phyloP scores from a whole-genome alignment of 2,888 invertebrate species.

The Prionchulus punctatus region DNA sequence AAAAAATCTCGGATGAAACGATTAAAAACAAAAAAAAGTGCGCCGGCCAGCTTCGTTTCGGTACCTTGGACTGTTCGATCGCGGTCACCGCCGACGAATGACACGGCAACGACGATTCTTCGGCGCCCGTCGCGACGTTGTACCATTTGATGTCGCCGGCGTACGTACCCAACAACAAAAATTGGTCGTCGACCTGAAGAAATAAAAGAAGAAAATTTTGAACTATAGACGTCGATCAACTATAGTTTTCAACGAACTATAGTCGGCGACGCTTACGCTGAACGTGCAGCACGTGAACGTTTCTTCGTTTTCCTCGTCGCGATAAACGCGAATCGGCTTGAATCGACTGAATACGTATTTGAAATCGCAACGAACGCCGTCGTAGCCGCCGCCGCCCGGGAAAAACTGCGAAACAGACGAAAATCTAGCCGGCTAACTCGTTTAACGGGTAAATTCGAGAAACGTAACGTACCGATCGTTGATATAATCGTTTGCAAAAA shows the following conservation, averaged over 20 bases:
- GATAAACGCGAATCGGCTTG: conserved; percentile 51
- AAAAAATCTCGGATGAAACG: neutral
- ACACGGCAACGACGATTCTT: conserved; percentile 59
- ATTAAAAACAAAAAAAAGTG: conserved; percentile 5
- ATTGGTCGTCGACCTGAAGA: conserved; percentile 45
- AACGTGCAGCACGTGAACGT: conserved; percentile 59
- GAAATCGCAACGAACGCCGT: conserved; percentile 53
- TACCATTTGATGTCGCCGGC: conserved; percentile 75
- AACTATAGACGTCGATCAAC: neutral
- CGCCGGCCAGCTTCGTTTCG: too few relatives aligned
- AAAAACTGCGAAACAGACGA: conserved; percentile 29
- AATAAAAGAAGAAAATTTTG: neutral
- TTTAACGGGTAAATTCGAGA: too few relatives aligned
- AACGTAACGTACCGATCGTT: conserved; percentile 37
- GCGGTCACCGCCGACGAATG: conserved; percentile 73
- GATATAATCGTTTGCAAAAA: conserved; percentile 48
- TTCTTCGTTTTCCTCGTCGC: conserved; percentile 49
- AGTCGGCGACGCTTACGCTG: conserved; percentile 33
- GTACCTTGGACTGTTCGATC: conserved; percentile 36
- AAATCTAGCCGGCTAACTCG: too few relatives aligned
- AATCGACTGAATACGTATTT: conserved; percentile 57
- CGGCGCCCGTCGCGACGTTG: conserved; percentile 62
- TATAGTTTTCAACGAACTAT: neutral
- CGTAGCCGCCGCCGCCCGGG: conserved; percentile 38
- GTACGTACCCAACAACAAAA: conserved; percentile 69